Evolutionary conservation across 2,113 vertebrate genomes (phyloP).

Genomic region (chimpanzee (Pan troglodytes)): NHGRI_mPanTro3-v2.1_pri NC_072413.2:76193501-76194000

Average conservation of each 20-base stretch:
- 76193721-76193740: not conserved
- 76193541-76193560: not conserved
- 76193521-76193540: not conserved
- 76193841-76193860: not conserved
- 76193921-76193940: not conserved
- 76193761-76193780: not conserved
- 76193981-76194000: not conserved
- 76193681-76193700: not conserved
- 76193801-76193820: not conserved
- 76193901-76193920: not conserved
- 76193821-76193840: not conserved
- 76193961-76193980: not conserved
- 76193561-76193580: not conserved
- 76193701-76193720: not conserved
- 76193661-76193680: not conserved
- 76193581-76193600: not conserved
- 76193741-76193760: not conserved
- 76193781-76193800: not conserved
- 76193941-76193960: not conserved
- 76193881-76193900: not conserved
- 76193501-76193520: not conserved
- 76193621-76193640: not conserved
- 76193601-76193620: not conserved
- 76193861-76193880: not conserved
- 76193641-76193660: not conserved